Evolutionary conservation across 1,140 invertebrate genomes (phyloP).

Genomic region (Hypsibius dujardini): DNA sequence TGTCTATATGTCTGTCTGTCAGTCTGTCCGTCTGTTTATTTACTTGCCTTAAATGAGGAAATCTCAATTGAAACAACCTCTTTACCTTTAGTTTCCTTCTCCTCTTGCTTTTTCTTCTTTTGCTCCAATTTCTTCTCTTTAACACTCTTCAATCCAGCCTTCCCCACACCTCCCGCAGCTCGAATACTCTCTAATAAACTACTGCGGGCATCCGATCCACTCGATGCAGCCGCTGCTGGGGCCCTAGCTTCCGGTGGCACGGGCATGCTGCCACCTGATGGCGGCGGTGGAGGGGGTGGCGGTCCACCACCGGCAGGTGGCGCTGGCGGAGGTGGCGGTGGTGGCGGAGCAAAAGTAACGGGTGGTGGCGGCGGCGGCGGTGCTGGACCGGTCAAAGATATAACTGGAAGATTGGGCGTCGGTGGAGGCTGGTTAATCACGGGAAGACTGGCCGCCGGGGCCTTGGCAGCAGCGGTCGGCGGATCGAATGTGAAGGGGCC

Average conservation of each 20-base stretch:
- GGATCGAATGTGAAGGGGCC: slow-evolving; percentile 15
- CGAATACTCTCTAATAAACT: slow-evolving; percentile 77
- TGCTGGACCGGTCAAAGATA: slow-evolving; percentile 2
- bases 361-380: slow-evolving; percentile 24
- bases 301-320: slow-evolving; percentile 11
- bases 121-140: slow-evolving; percentile 38
- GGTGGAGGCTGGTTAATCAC: slow-evolving; percentile 23
- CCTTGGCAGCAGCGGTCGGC: slow-evolving; percentile 22
- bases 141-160: slow-evolving; percentile 50
- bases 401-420: slow-evolving; percentile 22
- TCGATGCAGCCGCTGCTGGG: slow-evolving; percentile 19
- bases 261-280: slow-evolving; percentile 26
- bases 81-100: slow-evolving; percentile 21
- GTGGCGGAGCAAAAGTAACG: slow-evolving; percentile 23
- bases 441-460: slow-evolving; percentile 15
- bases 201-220: slow-evolving; percentile 42
- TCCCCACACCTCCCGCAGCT: slow-evolving; percentile 59
- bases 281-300: slow-evolving; percentile 26
- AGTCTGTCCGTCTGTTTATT: too few species aligned
- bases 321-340: slow-evolving; percentile 23
- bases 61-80: too few species aligned
- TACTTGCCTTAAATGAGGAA: too few species aligned
- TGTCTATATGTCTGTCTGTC: too few species aligned
- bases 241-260: slow-evolving; percentile 23
- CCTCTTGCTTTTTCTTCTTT: slow-evolving; percentile 37